Percentiles rank a stretch among this genome's conserved stretches.
Conservation (phyloP, 2,888 invertebrate genomes). For the Minunthozetes semirufus region DNA sequence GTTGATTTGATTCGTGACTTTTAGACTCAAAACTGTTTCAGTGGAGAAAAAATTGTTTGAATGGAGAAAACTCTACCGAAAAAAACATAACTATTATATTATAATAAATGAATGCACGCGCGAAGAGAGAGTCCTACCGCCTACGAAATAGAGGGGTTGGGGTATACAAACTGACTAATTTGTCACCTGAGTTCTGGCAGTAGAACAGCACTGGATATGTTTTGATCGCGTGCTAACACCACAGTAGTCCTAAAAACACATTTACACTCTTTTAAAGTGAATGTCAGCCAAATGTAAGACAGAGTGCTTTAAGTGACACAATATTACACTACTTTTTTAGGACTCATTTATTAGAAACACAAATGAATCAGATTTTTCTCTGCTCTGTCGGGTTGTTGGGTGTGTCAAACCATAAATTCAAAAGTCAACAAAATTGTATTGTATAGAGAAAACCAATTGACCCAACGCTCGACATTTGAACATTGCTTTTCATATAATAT, state of each 20-base stretch:
- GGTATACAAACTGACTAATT: conserved; percentile 7
- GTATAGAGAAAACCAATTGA: conserved; percentile 25
- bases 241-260: conserved; percentile 11
- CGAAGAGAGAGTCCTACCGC: conserved; percentile 15
- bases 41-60: conserved; percentile 5
- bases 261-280: conserved; percentile 6
- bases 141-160: conserved; percentile 10
- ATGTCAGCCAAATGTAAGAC: background rate
- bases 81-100: background rate
- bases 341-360: background rate
- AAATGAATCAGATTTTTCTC: background rate
- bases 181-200: conserved; percentile 26
- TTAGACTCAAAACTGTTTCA: conserved; percentile 8
- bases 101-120: conserved; percentile 27
- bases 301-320: background rate
- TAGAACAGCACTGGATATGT: background rate
- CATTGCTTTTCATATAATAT: background rate
- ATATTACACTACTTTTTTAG: background rate
- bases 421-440: conserved; percentile 28
- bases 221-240: conserved; percentile 8
- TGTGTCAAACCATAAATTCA: conserved; percentile 18
- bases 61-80: background rate
- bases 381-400: conserved; percentile 7
- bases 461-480: background rate
- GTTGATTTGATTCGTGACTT: conserved; percentile 14